A percentile compares a stretch with the other conserved stretches of the same genome.
Evolutionary conservation across 2,888 invertebrate genomes (phyloP).

Genomic region (Cordilura impudica): DNA sequence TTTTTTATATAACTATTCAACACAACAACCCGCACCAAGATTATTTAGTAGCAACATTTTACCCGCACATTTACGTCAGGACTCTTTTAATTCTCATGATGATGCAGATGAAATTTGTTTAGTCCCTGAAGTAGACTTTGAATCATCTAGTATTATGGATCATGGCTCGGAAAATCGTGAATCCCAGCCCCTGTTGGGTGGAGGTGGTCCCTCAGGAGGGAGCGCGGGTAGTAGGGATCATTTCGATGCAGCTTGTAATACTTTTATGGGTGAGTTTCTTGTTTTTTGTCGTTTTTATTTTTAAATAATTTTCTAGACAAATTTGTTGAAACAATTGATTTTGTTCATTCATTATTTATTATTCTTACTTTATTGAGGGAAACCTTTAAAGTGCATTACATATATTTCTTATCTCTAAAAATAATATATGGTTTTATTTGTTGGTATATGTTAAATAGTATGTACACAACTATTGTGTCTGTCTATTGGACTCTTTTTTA

Average conservation of each 20-base stretch:
- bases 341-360: background rate
- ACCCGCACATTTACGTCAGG: slow-evolving; percentile 52
- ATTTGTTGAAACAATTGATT: background rate
- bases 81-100: slow-evolving; percentile 63
- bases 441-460: slow-evolving; percentile 8
- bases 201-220: slow-evolving; percentile 84
- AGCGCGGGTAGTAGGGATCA: slow-evolving; percentile 83
- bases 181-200: slow-evolving; percentile 95
- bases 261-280: slow-evolving; percentile 86
- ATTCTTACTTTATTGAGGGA: slow-evolving; percentile 8
- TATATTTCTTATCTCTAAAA: background rate
- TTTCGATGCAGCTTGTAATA: slow-evolving; percentile 87
- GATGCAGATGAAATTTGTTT: slow-evolving; percentile 83
- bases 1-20: slow-evolving; percentile 30
- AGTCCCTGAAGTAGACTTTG: slow-evolving; percentile 90
- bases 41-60: slow-evolving; percentile 51
- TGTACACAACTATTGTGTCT: slow-evolving; percentile 18
- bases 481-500: background rate
- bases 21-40: slow-evolving; percentile 52
- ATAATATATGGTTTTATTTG: background rate
- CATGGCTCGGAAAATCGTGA: slow-evolving; percentile 91
- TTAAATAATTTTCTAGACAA: background rate
- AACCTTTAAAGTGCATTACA: slow-evolving; percentile 39
- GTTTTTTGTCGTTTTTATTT: background rate
- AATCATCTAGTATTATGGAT: slow-evolving; percentile 86